Evolutionary conservation across 2,113 vertebrate genomes (phyloP).

Genomic region (Rhea americana): DNA sequence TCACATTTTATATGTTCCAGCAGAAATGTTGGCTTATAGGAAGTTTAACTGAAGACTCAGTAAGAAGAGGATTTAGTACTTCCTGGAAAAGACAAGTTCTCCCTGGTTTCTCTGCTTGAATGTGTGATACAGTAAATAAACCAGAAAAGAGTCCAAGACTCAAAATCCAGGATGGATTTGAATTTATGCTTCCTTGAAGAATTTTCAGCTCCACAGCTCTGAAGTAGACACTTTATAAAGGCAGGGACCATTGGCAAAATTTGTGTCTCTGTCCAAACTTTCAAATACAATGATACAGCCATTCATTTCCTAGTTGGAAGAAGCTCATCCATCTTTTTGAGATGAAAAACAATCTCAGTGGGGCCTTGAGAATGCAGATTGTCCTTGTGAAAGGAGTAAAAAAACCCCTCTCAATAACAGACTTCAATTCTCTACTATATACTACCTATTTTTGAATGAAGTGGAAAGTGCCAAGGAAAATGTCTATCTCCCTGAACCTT

Average conservation of each 20-base stretch:
- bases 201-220: background rate
- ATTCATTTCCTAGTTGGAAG: background rate
- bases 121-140: background rate
- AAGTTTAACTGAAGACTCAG: background rate
- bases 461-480: background rate
- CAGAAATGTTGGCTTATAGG: background rate
- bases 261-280: background rate
- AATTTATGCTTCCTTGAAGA: background rate
- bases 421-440: background rate
- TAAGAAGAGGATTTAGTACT: background rate
- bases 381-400: slow-evolving; percentile 19
- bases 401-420: background rate
- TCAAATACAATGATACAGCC: background rate
- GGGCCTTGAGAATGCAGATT: slow-evolving; percentile 15
- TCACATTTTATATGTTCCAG: background rate
- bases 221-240: background rate
- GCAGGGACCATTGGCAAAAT: background rate
- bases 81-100: background rate
- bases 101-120: background rate
- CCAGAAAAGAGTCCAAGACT: background rate
- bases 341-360: slow-evolving; percentile 24
- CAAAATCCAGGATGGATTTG: background rate
- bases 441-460: slow-evolving; percentile 11
- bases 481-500: background rate
- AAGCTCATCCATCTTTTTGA: slow-evolving; percentile 7